These are phyloP conservation scores for Drosophila tristis DNA, from an alignment of 1,140 invertebrate species.

Conservation along the genomic window DNA sequence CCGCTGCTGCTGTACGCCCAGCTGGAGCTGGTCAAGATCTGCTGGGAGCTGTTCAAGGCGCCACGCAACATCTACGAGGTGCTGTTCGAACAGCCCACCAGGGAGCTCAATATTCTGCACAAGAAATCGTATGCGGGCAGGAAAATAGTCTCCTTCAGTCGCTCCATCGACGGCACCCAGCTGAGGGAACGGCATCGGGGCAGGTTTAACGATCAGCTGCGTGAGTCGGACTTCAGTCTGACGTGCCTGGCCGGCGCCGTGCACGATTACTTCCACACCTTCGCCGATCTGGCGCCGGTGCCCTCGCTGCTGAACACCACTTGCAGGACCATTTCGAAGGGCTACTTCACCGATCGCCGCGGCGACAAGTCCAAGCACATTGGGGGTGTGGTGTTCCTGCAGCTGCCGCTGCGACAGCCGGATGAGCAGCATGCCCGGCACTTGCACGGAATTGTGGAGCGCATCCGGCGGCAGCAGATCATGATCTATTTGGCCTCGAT, in stretches of 20 bases:
- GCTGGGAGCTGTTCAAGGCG: constrained; percentile 85
- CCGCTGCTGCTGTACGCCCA: constrained; percentile 86
- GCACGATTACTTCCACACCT: constrained; percentile 72
- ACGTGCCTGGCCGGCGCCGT: constrained; percentile 83
- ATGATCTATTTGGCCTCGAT: constrained; percentile 89
- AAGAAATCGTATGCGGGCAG: constrained; percentile 90
- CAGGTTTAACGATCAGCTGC: constrained; percentile 86
- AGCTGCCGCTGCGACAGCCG: constrained; percentile 84
- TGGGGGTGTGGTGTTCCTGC: constrained; percentile 84
- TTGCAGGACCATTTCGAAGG: constrained; percentile 84
- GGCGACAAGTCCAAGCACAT: constrained; percentile 70
- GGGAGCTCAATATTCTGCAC: constrained; percentile 87
- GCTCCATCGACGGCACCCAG: constrained; percentile 86
- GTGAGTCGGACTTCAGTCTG: constrained; percentile 89
- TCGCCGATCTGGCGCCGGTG: constrained; percentile 38
- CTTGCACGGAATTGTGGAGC: constrained; percentile 86
- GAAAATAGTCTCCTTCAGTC: constrained; percentile 91
- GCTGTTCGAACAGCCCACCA: constrained; percentile 84
- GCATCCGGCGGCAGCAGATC: constrained; percentile 87
- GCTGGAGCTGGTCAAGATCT: constrained; percentile 86
- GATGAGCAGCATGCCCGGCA: constrained; percentile 70
- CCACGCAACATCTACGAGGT: constrained; percentile 87
- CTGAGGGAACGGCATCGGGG: constrained; percentile 83
- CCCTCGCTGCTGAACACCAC: constrained; percentile 84
- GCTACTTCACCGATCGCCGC: constrained; percentile 70